Evolutionary conservation across 2,888 invertebrate genomes (phyloP), one percentile per base, ranked within the genome.

Genomic region (Aspidapion aeneum): DNA sequence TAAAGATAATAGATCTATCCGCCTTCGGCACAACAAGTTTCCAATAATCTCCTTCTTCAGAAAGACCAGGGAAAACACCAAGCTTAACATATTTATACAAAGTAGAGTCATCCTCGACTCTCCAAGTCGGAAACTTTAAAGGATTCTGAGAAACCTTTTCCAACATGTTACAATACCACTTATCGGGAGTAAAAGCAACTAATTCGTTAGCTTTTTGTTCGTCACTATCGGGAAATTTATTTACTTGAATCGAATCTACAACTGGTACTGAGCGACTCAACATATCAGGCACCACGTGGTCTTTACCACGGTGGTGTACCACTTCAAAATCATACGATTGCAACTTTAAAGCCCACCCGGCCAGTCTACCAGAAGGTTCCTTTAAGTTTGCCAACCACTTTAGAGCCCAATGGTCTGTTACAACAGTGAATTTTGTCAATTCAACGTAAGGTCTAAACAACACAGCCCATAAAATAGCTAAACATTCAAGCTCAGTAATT

Each of bases 201-300:
- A n/a, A n/a, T n/a, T n/a, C 49, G 21, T 17, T 19, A 55, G 7
- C 22, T 21, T 12, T 18, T 19, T 16, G 60, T 21, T 60, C n/a
- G n/a, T n/a, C n/a, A n/a, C n/a, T n/a, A n/a, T n/a, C n/a, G n/a
- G n/a, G n/a, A n/a, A n/a, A n/a, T n/a, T n/a, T n/a, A n/a, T n/a
- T n/a, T n/a, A n/a, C n/a, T n/a, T n/a, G n/a, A n/a, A n/a, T 56
- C 50, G 19, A 21, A n/a, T 21, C 22, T 2, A 57, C 17, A 2
- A 52, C 3, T 17, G 22, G 64, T 60, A 68, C 62, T 0, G 66
- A 22, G 12, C 66, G 64, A 16, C 65, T 68, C 12, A 69, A 57
- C 7, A 65, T 51, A 55, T 71, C 69, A 9, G 69, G 67, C 35
- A 70, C 66, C 0, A 71, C n/a, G n/a, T n/a, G n/a, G n/a, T n/a